A percentile compares a stretch with the other conserved stretches of the same genome.
Conservation (phyloP, 2,888 invertebrate species). For the Campoplex capitator region DNA sequence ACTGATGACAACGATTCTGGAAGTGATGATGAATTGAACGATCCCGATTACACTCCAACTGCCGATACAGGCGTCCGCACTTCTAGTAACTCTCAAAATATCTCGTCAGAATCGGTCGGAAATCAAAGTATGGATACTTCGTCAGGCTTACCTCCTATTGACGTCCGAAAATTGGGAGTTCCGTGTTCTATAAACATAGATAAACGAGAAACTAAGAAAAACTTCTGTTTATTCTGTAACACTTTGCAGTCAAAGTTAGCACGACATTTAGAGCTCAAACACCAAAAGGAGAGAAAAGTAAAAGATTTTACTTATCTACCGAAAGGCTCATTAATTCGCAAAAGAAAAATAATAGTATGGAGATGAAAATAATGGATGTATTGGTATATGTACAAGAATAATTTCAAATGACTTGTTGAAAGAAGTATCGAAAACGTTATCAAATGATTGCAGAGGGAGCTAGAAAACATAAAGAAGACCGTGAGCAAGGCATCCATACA, state of each 20-base stretch:
- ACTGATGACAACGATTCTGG: not conserved
- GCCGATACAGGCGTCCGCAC: not conserved
- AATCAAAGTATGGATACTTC: not conserved
- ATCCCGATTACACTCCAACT: not conserved
- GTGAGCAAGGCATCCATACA: not conserved
- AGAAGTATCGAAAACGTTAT: conserved; percentile 12
- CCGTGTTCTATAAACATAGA: not conserved
- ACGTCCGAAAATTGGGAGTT: not conserved
- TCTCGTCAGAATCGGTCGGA: not conserved
- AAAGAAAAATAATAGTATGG: conserved; percentile 59
- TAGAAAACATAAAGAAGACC: not conserved
- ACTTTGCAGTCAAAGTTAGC: conserved; percentile 69
- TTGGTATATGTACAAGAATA: not conserved
- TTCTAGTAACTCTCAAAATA: not conserved
- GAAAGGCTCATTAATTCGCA: conserved; percentile 30
- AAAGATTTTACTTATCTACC: not conserved
- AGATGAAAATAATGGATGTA: not conserved
- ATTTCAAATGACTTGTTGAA: not conserved
- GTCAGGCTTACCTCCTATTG: not conserved
- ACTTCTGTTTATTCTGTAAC: conserved; percentile 70
- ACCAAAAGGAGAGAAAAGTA: conserved; percentile 64
- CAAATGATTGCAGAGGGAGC: conserved; percentile 10
- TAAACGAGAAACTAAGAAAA: conserved; percentile 47
- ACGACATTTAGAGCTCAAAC: conserved; percentile 65
- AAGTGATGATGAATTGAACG: not conserved